A percentile compares a stretch with the other conserved stretches of the same genome.
These are phyloP conservation scores for Eugnorisma glareosa DNA, from an alignment of 2,888 invertebrate genomes.

Conservation along the genomic window DNA sequence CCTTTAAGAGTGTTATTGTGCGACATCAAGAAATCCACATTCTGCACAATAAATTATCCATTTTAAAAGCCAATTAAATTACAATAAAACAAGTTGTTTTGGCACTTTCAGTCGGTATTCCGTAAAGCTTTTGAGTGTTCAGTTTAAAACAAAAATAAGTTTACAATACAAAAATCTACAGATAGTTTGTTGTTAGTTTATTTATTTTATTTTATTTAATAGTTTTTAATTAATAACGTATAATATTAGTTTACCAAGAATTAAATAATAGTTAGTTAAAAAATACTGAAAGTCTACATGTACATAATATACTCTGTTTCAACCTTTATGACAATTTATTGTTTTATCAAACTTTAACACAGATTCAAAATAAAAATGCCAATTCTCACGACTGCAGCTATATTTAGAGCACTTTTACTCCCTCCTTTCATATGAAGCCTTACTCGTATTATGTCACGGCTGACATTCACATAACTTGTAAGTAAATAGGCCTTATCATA, in stretches of 20 bases:
- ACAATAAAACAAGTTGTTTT: neutral
- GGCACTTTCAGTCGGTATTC: neutral
- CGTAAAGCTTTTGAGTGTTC: too few relatives aligned
- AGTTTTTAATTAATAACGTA: too few relatives aligned
- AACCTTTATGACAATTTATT: neutral
- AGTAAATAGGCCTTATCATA: slow-evolving; percentile 2
- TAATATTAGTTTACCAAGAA: too few relatives aligned
- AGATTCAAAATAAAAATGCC: neutral
- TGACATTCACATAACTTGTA: slow-evolving; percentile 25
- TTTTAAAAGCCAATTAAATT: neutral
- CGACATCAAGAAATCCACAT: neutral
- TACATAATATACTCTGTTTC: neutral
- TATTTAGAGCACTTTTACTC: slow-evolving; percentile 33
- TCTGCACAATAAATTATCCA: neutral
- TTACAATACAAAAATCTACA: neutral
- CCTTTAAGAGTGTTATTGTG: neutral
- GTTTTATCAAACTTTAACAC: neutral
- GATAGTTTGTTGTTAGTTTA: too few relatives aligned
- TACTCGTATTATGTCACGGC: slow-evolving; percentile 20
- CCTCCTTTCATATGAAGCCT: slow-evolving; percentile 11
- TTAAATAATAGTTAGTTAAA: too few relatives aligned
- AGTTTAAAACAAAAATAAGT: neutral
- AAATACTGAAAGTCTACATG: too few relatives aligned
- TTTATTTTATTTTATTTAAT: too few relatives aligned
- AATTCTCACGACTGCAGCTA: slow-evolving; percentile 1